phyloP scores from a whole-genome alignment of 2,797 vertebrate species.

The Notoglanidium macrostoma region DNA sequence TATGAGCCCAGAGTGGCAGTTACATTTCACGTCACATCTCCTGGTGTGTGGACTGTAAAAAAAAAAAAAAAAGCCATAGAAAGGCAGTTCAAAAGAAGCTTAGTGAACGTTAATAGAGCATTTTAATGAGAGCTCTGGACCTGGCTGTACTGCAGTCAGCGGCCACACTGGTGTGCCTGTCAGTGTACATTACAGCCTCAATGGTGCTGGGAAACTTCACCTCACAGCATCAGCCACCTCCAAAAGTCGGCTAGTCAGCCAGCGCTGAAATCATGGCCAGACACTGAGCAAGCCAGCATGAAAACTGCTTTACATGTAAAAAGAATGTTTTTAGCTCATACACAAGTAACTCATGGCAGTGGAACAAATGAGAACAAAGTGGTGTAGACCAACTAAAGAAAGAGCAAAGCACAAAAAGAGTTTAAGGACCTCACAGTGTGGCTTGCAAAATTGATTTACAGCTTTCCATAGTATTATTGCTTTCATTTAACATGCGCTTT shows the following conservation, averaged over 20 bases:
- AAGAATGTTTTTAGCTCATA: background rate
- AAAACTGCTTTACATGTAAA: slow-evolving; percentile 5
- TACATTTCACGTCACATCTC: slow-evolving; percentile 42
- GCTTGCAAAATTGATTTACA: background rate
- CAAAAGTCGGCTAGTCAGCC: slow-evolving; percentile 32
- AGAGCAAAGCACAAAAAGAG: background rate
- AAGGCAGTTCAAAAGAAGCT: slow-evolving; percentile 48
- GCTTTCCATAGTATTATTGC: background rate
- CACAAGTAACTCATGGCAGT: background rate
- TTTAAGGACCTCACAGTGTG: background rate
- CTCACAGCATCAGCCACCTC: slow-evolving; percentile 49
- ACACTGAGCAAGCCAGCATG: background rate
- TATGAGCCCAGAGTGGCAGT: slow-evolving; percentile 32
- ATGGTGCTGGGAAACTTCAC: slow-evolving; percentile 52
- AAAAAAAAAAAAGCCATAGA: slow-evolving; percentile 17
- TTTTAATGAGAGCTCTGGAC: slow-evolving; percentile 62
- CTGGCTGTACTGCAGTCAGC: slow-evolving; percentile 47
- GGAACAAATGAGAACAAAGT: background rate
- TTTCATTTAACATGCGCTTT: background rate
- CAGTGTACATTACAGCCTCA: slow-evolving; percentile 59
- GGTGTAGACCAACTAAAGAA: background rate
- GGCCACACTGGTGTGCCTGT: slow-evolving; percentile 56
- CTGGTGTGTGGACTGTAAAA: slow-evolving; percentile 24
- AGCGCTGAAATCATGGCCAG: slow-evolving; percentile 29
- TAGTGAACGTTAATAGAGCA: slow-evolving; percentile 58